These are phyloP conservation scores for Brachymystax lenok DNA, from an alignment of 2,797 vertebrate species.

Conservation along the genomic window DNA sequence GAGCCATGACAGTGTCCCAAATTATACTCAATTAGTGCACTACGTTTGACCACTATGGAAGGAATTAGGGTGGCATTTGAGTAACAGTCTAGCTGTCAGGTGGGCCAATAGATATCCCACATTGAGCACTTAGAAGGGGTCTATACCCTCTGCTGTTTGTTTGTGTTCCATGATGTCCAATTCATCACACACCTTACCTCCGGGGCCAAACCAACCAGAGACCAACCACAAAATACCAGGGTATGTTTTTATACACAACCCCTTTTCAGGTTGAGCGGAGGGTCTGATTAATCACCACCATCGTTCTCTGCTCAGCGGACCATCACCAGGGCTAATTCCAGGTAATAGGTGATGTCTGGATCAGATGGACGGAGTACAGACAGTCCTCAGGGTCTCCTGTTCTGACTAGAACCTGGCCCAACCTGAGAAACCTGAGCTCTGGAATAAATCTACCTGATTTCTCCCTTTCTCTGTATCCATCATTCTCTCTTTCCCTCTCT, in stretches of 20 bases:
- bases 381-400: slow-evolving; percentile 39
- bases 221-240: slow-evolving; percentile 19
- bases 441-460: slow-evolving; percentile 23
- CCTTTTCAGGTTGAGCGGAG: slow-evolving; percentile 20
- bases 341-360: slow-evolving; percentile 70
- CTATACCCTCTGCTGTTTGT: slow-evolving; percentile 17
- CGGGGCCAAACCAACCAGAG: slow-evolving; percentile 21
- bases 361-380: slow-evolving; percentile 59
- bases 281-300: slow-evolving; percentile 66
- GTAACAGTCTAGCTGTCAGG: slow-evolving; percentile 17
- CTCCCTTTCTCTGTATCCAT: slow-evolving; percentile 40
- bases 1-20: background rate
- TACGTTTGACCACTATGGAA: background rate
- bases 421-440: background rate
- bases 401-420: slow-evolving; percentile 8
- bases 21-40: background rate
- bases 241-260: slow-evolving; percentile 21
- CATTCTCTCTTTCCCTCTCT: slow-evolving; percentile 32
- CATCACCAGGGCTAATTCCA: slow-evolving; percentile 79
- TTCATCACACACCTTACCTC: slow-evolving; percentile 14
- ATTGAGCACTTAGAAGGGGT: slow-evolving; percentile 27
- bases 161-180: slow-evolving; percentile 25
- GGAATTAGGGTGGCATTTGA: background rate
- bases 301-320: slow-evolving; percentile 75
- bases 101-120: slow-evolving; percentile 30